Evolutionary conservation across 2,113 vertebrate species (phyloP), one percentile per base, ranked within the genome.

Genomic region (Sminthopsis crassicaudata): DNA sequence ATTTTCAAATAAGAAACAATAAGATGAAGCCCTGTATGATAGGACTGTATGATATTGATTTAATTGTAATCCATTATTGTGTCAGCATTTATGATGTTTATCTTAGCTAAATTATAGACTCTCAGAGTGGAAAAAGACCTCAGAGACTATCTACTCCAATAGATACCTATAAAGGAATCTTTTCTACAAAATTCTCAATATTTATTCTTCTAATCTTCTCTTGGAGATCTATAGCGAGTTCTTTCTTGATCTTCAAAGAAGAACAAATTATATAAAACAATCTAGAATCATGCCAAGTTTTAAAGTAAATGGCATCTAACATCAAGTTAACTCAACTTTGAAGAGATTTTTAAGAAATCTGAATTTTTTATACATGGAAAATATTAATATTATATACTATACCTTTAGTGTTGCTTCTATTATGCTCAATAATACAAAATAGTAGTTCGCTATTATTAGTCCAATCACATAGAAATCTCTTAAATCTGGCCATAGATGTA

Each of bases 371-470:
- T 95, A 91, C 60, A 89, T 88, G 25, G 25, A 93, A 91, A 57
- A 92, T 6, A 92, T 93, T 93, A 93, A 36, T 94, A 95, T 91
- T 91, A 95, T 92, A 60, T 96, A 90, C 2, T 94, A n/a, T 98
- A 98, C 98, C 98, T 98, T 98, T 53, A 98, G 53, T 55, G 93
- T 0, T 91, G 97, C 95, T 91, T 96, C 91, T 52, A 97, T 0
- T 88, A 95, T 27, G 95, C 97, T 98, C 26, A 98, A 96, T 91
- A 67, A 16, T 14, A 98, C 30, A 97, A 97, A 98, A 91, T 98
- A 98, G 92, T 98, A 97, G 97, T 98, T 98, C 53, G 96, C 57
- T 0, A 90, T 30, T 52, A 92, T 91, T 89, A 98, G 96, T 96
- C 96, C 89, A 27, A 7, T 27, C 30, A 94, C 92, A 96, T 96